Evolutionary conservation across 2,113 vertebrate genomes (phyloP), one percentile per base, ranked within the genome.

Genomic region (Melanerpes aurifrons): DNA sequence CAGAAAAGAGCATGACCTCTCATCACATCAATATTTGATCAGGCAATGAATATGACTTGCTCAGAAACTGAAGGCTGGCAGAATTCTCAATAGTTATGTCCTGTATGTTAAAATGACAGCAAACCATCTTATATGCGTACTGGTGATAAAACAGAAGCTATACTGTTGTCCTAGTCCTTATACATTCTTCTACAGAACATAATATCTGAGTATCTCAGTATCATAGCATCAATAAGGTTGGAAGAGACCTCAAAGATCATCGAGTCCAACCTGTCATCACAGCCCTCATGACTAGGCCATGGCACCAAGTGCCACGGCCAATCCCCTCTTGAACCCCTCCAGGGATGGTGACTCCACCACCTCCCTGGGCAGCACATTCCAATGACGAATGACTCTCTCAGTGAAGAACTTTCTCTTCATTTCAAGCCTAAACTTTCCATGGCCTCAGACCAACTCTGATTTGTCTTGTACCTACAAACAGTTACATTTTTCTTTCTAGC

Each of bases 1-100:
- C 88, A 93, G 90, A 75, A 96, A 92, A 92, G 68, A 92, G 10
- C 59, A 80, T 73, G 92, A 95, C 80, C 79, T 97, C 62, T 96
- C 37, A 94, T 94, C 86, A 72, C 73, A 93, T 96, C 93, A 97
- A 83, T 97, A 97, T 95, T 97, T 96, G 90, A 96, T 94, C 64
- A 95, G 71, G 43, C 26, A 85, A 76, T 87, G 93, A 93, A 95
- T 78, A 82, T 48, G 12, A 53, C 75, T 96, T 82, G 28, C 78
- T 95, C 43, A 70, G 64, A 96, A 95, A 82, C 59, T 95, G 54
- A 86, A 73, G 69, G 63, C 59, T 93, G 68, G 79, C 25, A 76
- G 79, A 95, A 94, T 82, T 96, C 32, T 97, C 82, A 83, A 37
- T 86, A 80, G 59, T 85, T 79, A 73, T 87, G 12, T 92, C 88